phyloP scores from a whole-genome alignment of 2,797 vertebrate species.

The Cirrhinus molitorella region DNA sequence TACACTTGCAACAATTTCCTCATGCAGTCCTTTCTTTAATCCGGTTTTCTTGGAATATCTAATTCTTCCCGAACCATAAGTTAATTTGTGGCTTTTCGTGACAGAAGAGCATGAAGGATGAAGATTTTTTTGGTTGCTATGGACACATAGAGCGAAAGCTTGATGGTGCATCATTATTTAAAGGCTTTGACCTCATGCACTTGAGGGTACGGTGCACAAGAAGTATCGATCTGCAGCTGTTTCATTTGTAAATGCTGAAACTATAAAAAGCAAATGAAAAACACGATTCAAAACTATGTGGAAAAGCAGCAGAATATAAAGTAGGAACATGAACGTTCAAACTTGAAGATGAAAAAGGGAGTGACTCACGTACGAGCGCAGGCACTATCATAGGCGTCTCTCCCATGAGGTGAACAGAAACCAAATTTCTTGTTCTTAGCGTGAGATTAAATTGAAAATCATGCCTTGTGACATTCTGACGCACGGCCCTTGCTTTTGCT shows the following conservation, averaged over 20 bases:
- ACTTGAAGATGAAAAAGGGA: constrained; percentile 49
- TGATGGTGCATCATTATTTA: constrained; percentile 49
- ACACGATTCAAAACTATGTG: not conserved
- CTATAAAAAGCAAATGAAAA: constrained; percentile 21
- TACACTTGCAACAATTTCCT: constrained; percentile 37
- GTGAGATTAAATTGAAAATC: constrained; percentile 56
- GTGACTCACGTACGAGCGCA: constrained; percentile 30
- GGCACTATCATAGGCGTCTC: constrained; percentile 11
- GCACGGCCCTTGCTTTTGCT: constrained; percentile 1
- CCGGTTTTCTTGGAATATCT: constrained; percentile 30
- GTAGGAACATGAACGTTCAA: constrained; percentile 34
- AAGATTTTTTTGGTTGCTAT: constrained; percentile 60
- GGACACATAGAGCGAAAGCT: constrained; percentile 54
- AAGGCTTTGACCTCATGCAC: constrained; percentile 52
- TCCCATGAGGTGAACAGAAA: constrained; percentile 51
- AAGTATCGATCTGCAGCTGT: constrained; percentile 31
- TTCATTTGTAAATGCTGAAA: constrained; percentile 33
- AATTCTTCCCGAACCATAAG: constrained; percentile 35
- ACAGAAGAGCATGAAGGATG: constrained; percentile 41
- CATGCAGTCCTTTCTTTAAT: constrained; percentile 41
- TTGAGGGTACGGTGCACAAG: constrained; percentile 40
- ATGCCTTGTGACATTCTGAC: constrained; percentile 38
- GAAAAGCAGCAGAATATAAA: constrained; percentile 29
- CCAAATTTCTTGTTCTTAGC: constrained; percentile 45
- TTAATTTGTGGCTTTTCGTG: constrained; percentile 42